These are phyloP conservation scores for Hydrochoerus hydrochaeris DNA, from an alignment of 2,113 vertebrate species.

Conservation along the genomic window DNA sequence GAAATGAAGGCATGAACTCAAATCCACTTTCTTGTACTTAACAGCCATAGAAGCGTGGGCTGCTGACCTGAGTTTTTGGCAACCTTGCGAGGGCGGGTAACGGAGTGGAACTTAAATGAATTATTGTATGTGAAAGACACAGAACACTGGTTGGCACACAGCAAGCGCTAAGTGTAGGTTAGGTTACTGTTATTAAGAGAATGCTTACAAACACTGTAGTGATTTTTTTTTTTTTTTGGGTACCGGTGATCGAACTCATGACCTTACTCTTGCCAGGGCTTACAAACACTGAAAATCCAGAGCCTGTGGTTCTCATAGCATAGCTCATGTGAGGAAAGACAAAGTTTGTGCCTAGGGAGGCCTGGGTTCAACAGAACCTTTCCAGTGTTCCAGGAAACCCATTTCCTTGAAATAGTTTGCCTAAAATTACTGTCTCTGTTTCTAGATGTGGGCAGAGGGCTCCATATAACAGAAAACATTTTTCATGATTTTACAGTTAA, in stretches of 20 bases:
- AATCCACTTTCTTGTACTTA: not conserved
- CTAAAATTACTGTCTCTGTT: not conserved
- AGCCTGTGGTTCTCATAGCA: not conserved
- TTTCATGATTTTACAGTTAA: constrained; percentile 25
- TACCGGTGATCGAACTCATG: no score
- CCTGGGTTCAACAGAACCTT: not conserved
- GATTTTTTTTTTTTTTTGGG: no score
- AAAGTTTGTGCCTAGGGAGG: not conserved
- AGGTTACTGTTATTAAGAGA: not conserved
- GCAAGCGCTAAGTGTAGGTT: not conserved
- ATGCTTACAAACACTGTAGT: no score
- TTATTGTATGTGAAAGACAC: not conserved
- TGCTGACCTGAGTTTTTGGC: not conserved
- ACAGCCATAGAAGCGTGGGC: not conserved
- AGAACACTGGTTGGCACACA: not conserved
- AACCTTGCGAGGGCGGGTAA: not conserved
- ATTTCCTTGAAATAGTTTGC: not conserved
- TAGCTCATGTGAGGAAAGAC: not conserved
- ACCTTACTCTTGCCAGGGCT: no score
- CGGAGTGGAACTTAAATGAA: not conserved
- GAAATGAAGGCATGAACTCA: not conserved
- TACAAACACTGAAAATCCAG: not conserved
- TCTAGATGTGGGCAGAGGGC: not conserved
- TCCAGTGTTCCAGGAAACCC: not conserved
- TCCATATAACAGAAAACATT: not conserved